Conservation (phyloP, 2,113 vertebrate genomes). For the Cervus canadensis region DNA sequence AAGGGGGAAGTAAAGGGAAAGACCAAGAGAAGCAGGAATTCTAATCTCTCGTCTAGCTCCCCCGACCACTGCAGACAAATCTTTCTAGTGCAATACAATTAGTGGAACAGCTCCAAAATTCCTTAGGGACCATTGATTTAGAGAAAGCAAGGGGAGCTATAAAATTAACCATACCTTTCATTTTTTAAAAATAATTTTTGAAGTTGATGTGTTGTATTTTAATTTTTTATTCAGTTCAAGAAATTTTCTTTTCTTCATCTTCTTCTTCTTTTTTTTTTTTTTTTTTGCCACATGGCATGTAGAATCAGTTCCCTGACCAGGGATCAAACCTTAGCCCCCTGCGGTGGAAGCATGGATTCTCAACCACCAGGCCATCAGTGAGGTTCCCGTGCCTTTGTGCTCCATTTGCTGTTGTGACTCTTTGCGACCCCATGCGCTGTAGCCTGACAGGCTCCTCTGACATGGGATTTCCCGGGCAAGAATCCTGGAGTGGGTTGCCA, state of each 20-base stretch:
- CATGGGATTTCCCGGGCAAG: not conserved
- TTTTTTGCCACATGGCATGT: not conserved
- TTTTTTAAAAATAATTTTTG: not conserved
- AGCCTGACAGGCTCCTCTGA: not conserved
- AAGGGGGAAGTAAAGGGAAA: not conserved
- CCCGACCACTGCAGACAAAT: not conserved
- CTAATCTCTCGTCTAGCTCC: not conserved
- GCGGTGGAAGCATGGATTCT: not conserved
- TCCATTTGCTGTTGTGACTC: not conserved
- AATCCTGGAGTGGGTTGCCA: not conserved
- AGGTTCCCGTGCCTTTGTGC: not conserved
- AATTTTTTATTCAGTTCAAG: not conserved
- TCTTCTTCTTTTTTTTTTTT: not conserved
- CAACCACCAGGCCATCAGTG: not conserved
- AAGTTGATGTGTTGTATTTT: not conserved
- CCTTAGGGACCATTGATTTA: not conserved
- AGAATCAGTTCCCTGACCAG: not conserved
- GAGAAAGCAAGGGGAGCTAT: not conserved
- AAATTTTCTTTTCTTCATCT: not conserved
- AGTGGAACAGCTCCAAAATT: not conserved
- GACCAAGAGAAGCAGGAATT: not conserved
- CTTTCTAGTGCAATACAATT: not conserved
- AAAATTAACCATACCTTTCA: not conserved
- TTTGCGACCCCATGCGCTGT: fast-evolving
- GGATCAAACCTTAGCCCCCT: not conserved